Base-by-base conservation (phyloP, 2,888 invertebrate genomes). In the Tortricodes alternella region DNA sequence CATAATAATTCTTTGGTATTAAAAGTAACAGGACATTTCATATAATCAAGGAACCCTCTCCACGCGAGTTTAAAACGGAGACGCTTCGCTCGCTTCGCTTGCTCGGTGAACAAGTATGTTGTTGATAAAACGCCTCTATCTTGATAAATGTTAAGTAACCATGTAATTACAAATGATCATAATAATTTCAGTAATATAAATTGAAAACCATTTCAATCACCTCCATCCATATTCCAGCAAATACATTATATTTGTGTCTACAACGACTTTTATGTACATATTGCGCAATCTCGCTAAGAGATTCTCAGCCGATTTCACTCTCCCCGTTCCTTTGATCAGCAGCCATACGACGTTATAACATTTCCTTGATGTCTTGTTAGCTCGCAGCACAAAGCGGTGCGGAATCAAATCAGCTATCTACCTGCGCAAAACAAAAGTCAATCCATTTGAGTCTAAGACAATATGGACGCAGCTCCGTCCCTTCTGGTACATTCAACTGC, bases 361-460 rank as follows among this genome's bases (percentile, higher is more conserved):
- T 38, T 37, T 23, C 37, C 18, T 11, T 13, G 7, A 19, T 7
- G 15, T 23, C 43, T 43, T 43, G 23, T 16, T 21, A 43, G 18
- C 16, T 11, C n/a, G n/a, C n/a, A n/a, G n/a, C n/a, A 27, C 51
- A 52, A 52, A 51, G 51, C 32, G 44, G 39, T 13, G 8, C 38
- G 13, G 34, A 56, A 56, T 49, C 41, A 56, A 50, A 50, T 50
- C 23, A 32, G 16, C 29, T 21, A 19, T 50, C 37, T 43, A 56
- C 56, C 56, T 56, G 56, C 24, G 18, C 37, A 50, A 43, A 44
- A 44, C 49, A 38, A 50, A 49, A 56, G 49, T 56, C 56, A 50
- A 56, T 56, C 49, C 49, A 56, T 56, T 56, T 56, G 37, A 29
- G 37, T 29, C 35, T 16, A 41, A 43, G 48, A 50, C 56, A 56